These are phyloP conservation scores for Bombylius major DNA, from an alignment of 2,888 invertebrate genomes.

Conservation along the genomic window DNA sequence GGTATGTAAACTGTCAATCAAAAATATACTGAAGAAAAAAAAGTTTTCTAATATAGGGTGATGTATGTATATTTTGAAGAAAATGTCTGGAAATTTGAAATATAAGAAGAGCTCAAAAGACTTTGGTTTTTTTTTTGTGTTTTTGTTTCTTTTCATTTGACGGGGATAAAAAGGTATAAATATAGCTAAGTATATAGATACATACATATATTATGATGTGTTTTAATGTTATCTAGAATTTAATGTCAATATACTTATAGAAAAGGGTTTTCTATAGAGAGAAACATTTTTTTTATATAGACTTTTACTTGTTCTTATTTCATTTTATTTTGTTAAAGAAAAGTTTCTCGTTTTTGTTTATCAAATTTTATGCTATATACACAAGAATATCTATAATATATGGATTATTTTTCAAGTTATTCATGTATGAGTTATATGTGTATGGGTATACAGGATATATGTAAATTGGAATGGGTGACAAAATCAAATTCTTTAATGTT, in stretches of 20 bases:
- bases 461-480: background rate
- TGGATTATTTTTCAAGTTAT: no score
- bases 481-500: background rate
- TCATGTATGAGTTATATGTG: background rate
- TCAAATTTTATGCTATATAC: no score
- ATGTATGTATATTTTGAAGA: background rate
- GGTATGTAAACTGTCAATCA: background rate
- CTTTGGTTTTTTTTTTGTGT: background rate
- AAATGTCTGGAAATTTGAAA: background rate
- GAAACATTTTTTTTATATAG: no score
- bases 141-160: no score
- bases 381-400: no score
- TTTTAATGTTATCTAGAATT: no score
- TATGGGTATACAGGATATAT: background rate
- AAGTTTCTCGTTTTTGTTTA: no score
- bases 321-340: no score
- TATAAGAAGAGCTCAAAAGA: background rate
- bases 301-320: no score
- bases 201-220: background rate
- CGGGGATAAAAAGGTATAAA: background rate
- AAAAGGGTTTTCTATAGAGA: no score
- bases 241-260: no score
- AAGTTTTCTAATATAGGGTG: background rate
- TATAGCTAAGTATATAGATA: background rate
- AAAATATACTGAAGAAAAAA: background rate